These are phyloP conservation scores for Hemicentrotus pulcherrimus DNA, from an alignment of 35 echinoderm and acorn worm species.

Conservation along the genomic window DNA sequence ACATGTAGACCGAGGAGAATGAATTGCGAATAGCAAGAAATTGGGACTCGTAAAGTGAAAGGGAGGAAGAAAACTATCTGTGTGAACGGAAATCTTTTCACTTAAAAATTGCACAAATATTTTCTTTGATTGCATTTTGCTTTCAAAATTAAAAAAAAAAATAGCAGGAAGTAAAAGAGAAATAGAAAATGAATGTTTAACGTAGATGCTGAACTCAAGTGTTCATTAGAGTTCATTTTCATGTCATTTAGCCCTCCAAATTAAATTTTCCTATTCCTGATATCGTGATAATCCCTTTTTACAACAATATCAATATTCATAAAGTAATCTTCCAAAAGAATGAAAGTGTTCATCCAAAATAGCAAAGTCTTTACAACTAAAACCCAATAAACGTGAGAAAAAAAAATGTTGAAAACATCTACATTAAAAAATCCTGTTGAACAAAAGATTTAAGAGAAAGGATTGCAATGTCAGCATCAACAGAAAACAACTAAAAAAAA, in stretches of 20 bases:
- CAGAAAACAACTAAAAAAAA: background rate
- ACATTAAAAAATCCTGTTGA: background rate
- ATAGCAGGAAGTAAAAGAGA: background rate
- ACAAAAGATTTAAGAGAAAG: background rate
- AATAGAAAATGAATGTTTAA: background rate
- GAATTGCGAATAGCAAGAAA: background rate
- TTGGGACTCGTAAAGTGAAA: background rate
- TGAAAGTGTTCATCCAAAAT: background rate
- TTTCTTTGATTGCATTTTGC: background rate
- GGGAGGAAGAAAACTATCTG: background rate
- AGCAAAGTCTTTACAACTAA: background rate
- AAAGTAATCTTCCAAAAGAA: too few relatives aligned
- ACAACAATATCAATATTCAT: too few relatives aligned
- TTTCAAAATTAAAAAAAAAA: background rate
- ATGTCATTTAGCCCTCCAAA: too few relatives aligned
- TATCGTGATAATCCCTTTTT: too few relatives aligned
- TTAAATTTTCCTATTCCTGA: too few relatives aligned
- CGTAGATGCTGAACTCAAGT: too few relatives aligned
- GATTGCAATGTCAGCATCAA: background rate
- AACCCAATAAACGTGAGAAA: background rate
- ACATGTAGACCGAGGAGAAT: background rate
- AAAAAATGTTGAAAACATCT: background rate
- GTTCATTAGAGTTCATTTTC: too few relatives aligned
- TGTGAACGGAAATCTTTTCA: background rate
- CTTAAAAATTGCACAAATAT: background rate